Evolutionary conservation across 2,888 invertebrate genomes (phyloP).

Genomic region (Leptura quadrifasciata): DNA sequence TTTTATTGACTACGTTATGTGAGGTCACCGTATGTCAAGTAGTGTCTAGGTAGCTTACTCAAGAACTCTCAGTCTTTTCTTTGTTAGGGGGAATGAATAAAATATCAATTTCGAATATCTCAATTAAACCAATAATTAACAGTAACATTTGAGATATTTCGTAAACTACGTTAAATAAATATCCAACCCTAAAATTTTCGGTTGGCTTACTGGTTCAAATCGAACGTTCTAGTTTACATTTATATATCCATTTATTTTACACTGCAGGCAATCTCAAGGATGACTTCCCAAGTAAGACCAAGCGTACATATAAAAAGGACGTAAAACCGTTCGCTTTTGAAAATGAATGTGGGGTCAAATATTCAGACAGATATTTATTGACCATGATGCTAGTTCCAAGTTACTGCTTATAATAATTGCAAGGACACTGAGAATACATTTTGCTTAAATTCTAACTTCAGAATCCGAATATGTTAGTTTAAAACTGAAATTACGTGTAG

Average conservation of each 20-base stretch:
- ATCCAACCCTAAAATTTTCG: background rate
- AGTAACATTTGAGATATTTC: too few relatives aligned
- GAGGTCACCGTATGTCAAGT: too few relatives aligned
- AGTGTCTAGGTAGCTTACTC: too few relatives aligned
- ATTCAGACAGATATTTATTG: background rate
- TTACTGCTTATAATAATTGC: background rate
- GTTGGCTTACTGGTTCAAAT: background rate
- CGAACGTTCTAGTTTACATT: background rate
- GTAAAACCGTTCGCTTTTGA: background rate
- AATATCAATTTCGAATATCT: too few relatives aligned
- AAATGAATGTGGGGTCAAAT: background rate
- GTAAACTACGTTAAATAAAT: background rate
- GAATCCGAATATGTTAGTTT: too few relatives aligned
- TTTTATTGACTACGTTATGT: too few relatives aligned
- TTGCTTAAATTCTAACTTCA: too few relatives aligned
- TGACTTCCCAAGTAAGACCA: conserved; percentile 24
- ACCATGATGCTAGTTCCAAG: background rate
- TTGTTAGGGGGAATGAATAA: too few relatives aligned
- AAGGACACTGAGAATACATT: background rate
- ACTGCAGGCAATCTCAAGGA: conserved; percentile 30
- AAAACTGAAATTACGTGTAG: too few relatives aligned
- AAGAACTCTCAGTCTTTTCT: too few relatives aligned
- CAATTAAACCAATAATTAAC: too few relatives aligned
- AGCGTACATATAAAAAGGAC: conserved; percentile 9
- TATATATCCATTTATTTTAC: conserved; percentile 12